Evolutionary conservation across 1,140 invertebrate species (phyloP), one percentile per base, ranked within the genome.

Genomic region (Drosophila lini): DNA sequence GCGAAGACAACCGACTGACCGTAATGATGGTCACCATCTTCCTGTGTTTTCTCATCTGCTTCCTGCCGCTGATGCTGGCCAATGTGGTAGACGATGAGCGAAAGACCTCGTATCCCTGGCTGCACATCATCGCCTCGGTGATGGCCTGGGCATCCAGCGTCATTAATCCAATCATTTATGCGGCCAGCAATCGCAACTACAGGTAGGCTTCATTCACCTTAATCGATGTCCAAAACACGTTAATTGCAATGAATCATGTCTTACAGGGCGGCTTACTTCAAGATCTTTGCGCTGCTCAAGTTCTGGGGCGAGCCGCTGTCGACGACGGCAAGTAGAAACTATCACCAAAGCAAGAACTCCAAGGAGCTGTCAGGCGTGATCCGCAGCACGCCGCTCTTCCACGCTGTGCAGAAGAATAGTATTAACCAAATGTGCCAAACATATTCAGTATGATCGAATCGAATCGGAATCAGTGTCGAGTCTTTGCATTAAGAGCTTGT

Each of bases 141-240:
- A 92, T 97, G 53, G 96, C 96, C 1, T 98, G 97, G 97, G 96
- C 96, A 2, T 97, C 96, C 1, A 95, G 96, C 48, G 96, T 97
- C 36, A 94, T 97, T 74, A 98, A 98, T 92, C 97, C 97, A 0
- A 94, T 98, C 62, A 97, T 97, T 75, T 98, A 98, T 93, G 97
- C 96, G 0, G 96, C 95, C 5, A 97, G 96, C 58, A 97, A 97
- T 91, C 94, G 96, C 76, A 95, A 97, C 71, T 98, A 98, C 81
- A 88, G 91, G 91, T 92, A 9, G 47, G 48, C 15, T n/a, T 16
- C 10, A 10, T 9, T 32, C 31, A 1, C 9, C 32, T 5, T 28
- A 9, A 7, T 40, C 15, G 0, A 25, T 10, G 3, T 11, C 13
- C 1, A n/a, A 38, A 11, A 6, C 19, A 4, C 5, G 10, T 40